These are phyloP conservation scores for Melanargia galathea DNA, from an alignment of 2,888 invertebrate species.

Conservation along the genomic window DNA sequence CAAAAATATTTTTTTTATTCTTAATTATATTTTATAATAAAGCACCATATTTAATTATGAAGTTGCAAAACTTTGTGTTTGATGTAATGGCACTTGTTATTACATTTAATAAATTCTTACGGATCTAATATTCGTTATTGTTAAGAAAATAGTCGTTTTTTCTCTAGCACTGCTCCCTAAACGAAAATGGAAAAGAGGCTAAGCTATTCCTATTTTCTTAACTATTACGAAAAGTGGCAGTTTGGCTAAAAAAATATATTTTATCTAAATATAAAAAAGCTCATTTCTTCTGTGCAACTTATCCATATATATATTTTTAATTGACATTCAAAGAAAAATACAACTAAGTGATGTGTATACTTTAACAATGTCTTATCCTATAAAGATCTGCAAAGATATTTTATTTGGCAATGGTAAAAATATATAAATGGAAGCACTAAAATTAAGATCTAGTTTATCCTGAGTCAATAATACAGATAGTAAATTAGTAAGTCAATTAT, in stretches of 20 bases:
- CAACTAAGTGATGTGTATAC: conserved; percentile 44
- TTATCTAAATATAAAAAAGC: conserved; percentile 39
- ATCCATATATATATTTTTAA: too few species aligned
- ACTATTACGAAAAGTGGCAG: conserved; percentile 22
- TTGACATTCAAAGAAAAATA: conserved; percentile 38
- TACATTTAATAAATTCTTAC: conserved; percentile 33
- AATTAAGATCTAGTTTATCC: conserved; percentile 44
- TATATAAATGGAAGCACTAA: conserved; percentile 65
- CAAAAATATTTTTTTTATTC: conserved; percentile 43
- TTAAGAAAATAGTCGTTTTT: neutral
- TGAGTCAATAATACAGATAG: conserved; percentile 16
- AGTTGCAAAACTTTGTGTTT: conserved; percentile 18
- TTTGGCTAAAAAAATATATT: conserved; percentile 30
- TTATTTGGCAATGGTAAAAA: conserved; percentile 59
- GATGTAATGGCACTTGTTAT: conserved; percentile 48
- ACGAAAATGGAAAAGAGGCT: too few species aligned
- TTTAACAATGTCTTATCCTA: conserved; percentile 49
- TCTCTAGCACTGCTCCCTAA: too few species aligned
- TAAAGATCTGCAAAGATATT: conserved; percentile 44
- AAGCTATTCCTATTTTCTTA: neutral
- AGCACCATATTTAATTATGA: conserved; percentile 55
- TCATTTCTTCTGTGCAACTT: too few species aligned
- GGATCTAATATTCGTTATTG: conserved; percentile 5
- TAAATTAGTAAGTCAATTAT: neutral
- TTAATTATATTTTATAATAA: conserved; percentile 47